Conservation (phyloP, 2,888 invertebrate species). For the Drosophila differens region DNA sequence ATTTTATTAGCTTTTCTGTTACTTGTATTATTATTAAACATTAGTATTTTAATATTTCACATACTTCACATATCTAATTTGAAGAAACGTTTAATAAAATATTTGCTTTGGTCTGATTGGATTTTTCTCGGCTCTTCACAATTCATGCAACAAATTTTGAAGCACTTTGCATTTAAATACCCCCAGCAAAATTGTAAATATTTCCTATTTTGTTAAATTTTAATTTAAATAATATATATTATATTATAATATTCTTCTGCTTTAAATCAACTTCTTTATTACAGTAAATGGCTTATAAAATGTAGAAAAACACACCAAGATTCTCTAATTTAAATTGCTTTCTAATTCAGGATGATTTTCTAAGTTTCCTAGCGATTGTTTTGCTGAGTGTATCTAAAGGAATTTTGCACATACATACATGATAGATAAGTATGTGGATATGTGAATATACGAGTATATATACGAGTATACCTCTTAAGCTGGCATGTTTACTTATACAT, state of each 20-base stretch:
- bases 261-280: neutral
- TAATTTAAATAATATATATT: neutral
- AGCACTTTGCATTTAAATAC: neutral
- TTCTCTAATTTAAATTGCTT: neutral
- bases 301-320: neutral
- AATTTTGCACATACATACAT: conserved; percentile 27
- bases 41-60: too few species aligned
- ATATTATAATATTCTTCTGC: too few species aligned
- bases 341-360: neutral
- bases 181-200: neutral
- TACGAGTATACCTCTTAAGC: conserved; percentile 35
- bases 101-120: too few species aligned
- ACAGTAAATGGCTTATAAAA: neutral
- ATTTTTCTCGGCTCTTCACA: neutral
- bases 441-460: conserved; percentile 18
- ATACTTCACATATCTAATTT: too few species aligned
- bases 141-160: neutral
- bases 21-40: too few species aligned
- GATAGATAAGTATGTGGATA: conserved; percentile 17
- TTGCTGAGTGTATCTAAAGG: neutral
- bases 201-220: neutral
- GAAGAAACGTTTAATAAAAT: too few species aligned
- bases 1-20: too few species aligned
- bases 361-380: neutral
- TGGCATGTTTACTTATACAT: conserved; percentile 43